Percentiles rank a stretch among this genome's conserved stretches.
Evolutionary conservation across 2,797 vertebrate species (phyloP).

Genomic region (Protosalanx chinensis): DNA sequence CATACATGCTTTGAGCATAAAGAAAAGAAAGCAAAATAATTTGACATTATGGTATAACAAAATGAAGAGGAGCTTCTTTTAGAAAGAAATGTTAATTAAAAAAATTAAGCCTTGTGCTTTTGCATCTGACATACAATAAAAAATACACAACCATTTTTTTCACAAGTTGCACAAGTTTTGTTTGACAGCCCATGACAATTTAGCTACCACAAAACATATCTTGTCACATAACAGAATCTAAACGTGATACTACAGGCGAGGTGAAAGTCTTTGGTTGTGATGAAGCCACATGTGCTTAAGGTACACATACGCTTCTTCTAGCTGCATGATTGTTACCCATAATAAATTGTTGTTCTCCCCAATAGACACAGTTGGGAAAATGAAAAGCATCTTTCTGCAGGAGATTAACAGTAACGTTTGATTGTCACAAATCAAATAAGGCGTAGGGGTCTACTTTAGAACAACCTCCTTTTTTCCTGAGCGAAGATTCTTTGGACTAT

Average conservation of each 20-base stretch:
- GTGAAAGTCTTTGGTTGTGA: constrained; percentile 61
- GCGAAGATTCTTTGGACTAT: constrained; percentile 32
- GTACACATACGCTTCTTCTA: constrained; percentile 56
- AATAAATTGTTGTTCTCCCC: constrained; percentile 44
- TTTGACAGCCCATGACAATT: constrained; percentile 30
- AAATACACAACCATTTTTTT: constrained; percentile 29
- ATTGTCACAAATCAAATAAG: constrained; percentile 53
- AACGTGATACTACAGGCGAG: constrained; percentile 55
- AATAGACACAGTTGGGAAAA: constrained; percentile 31
- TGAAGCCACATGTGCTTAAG: constrained; percentile 49
- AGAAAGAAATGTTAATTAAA: constrained; percentile 40
- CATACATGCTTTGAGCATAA: constrained; percentile 75
- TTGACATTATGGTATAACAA: constrained; percentile 55
- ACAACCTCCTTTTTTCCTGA: constrained; percentile 52
- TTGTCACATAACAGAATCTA: constrained; percentile 33
- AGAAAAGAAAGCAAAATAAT: constrained; percentile 47
- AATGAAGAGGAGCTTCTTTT: constrained; percentile 57
- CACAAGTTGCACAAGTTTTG: constrained; percentile 5
- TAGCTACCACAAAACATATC: constrained; percentile 34
- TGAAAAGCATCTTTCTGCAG: constrained; percentile 34
- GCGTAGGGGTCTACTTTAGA: constrained; percentile 39
- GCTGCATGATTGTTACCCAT: constrained; percentile 64
- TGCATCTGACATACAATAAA: constrained; percentile 60
- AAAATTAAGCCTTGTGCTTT: constrained; percentile 61
- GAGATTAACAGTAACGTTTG: constrained; percentile 43